Conservation (phyloP, 2,113 vertebrate species). For the Theristicus caerulescens region DNA sequence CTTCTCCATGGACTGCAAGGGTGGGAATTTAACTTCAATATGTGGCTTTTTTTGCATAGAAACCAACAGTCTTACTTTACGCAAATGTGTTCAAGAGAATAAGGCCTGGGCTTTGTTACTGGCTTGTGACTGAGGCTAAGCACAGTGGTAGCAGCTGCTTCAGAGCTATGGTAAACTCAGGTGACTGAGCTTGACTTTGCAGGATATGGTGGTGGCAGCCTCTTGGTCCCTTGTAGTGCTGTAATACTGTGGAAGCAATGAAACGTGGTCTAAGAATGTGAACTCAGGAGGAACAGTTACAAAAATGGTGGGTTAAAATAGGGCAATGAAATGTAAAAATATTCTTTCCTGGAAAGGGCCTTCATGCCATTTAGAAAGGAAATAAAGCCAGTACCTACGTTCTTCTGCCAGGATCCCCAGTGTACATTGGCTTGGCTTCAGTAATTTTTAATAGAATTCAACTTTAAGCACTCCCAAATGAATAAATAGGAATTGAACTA, state of each 20-base stretch:
- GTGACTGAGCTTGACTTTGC: not conserved
- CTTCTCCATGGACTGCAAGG: not conserved
- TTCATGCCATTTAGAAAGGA: not conserved
- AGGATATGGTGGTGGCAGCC: fast-evolving
- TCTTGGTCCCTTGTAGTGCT: not conserved
- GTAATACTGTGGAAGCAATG: not conserved
- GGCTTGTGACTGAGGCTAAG: not conserved
- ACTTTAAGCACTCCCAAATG: not conserved
- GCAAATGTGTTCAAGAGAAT: fast-evolving
- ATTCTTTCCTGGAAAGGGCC: not conserved
- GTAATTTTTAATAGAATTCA: not conserved
- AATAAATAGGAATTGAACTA: not conserved
- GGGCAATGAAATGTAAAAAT: not conserved
- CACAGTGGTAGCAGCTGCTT: not conserved
- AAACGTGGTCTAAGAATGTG: not conserved
- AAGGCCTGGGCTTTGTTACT: not conserved
- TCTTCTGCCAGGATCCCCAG: not conserved
- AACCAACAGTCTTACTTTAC: not conserved
- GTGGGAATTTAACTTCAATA: not conserved
- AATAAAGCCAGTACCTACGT: not conserved
- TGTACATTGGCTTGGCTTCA: not conserved
- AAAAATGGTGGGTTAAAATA: not conserved
- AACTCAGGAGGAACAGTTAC: not conserved
- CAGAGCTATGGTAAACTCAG: not conserved
- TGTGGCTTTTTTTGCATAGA: not conserved